Evolutionary conservation across 2,888 invertebrate species (phyloP).

Genomic region (Meiosimyza platycephala): DNA sequence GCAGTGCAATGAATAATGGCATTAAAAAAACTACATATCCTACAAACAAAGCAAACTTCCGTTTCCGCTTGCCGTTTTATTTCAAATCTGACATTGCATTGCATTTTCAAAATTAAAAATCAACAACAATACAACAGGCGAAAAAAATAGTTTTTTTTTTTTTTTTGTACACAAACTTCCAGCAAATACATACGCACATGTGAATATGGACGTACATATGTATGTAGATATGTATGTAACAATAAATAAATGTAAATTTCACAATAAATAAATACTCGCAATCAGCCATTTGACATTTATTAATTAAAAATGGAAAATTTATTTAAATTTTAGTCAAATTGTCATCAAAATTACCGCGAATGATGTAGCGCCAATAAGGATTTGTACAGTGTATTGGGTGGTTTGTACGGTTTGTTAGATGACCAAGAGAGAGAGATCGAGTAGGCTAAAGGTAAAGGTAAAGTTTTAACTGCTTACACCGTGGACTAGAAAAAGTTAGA

Average conservation of each 20-base stretch:
- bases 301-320: constrained; percentile 63
- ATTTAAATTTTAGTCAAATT: constrained; percentile 65
- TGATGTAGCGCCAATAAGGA: constrained; percentile 1
- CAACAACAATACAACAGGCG: background rate
- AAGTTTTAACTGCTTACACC: background rate
- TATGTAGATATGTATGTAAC: background rate
- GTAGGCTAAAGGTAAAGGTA: too few species aligned
- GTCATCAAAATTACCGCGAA: constrained; percentile 52
- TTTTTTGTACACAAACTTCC: background rate
- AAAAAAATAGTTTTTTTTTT: background rate
- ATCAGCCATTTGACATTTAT: constrained; percentile 60
- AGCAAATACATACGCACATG: background rate
- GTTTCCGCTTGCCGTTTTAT: constrained; percentile 22
- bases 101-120: constrained; percentile 20
- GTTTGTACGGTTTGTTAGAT: background rate
- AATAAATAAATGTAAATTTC: constrained; percentile 25
- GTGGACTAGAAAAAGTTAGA: background rate
- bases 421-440: too few species aligned
- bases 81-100: constrained; percentile 4
- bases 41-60: constrained; percentile 18
- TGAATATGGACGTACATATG: background rate
- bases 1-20: too few species aligned
- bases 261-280: constrained; percentile 56
- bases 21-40: constrained; percentile 5
- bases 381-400: background rate